A percentile compares a stretch with the other conserved stretches of the same genome.
These are phyloP conservation scores for Piscicola geometra DNA, from an alignment of 2,888 invertebrate species.

Conservation along the genomic window DNA sequence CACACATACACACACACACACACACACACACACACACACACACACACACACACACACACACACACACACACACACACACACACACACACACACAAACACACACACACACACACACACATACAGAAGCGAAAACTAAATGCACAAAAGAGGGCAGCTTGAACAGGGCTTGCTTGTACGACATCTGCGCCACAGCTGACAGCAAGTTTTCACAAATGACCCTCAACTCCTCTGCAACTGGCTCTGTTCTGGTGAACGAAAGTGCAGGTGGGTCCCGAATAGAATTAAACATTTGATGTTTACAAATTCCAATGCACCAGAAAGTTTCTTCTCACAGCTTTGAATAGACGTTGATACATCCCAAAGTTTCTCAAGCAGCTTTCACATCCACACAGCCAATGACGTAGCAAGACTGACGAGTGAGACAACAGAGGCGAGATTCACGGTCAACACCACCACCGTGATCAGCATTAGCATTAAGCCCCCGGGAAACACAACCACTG, in stretches of 20 bases:
- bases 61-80: too few species aligned
- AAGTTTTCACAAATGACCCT: not conserved
- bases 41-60: too few species aligned
- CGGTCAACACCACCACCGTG: conserved; percentile 18
- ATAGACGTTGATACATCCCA: too few species aligned
- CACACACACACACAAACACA: too few species aligned
- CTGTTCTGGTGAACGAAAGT: not conserved
- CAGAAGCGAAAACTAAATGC: not conserved
- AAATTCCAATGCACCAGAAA: too few species aligned
- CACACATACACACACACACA: too few species aligned
- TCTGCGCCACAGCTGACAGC: not conserved
- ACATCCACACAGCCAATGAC: not conserved
- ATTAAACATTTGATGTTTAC: too few species aligned
- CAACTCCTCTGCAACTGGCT: not conserved
- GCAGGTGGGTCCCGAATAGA: not conserved
- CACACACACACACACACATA: not conserved
- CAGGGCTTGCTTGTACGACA: not conserved
- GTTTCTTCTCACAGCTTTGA: too few species aligned
- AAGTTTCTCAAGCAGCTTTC: too few species aligned
- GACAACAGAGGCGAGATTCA: not conserved
- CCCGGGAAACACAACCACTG: not conserved
- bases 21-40: too few species aligned
- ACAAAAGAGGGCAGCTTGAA: not conserved
- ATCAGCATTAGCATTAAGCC: conserved; percentile 11
- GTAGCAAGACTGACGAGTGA: not conserved